Conservation (phyloP, 2,797 vertebrate species). For the Propithecus perrieri region DNA sequence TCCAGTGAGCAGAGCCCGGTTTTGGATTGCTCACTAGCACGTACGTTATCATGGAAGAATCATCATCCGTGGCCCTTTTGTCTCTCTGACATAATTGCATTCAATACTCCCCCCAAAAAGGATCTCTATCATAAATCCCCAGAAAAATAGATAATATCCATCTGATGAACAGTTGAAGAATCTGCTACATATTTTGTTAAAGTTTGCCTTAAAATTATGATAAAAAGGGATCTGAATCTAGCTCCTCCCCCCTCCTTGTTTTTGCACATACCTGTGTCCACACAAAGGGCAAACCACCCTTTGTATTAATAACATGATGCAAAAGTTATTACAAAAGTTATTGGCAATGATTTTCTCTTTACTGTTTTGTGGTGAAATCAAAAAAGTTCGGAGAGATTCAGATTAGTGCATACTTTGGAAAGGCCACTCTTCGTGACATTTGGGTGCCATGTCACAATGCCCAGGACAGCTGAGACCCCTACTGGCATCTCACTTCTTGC, state of each 20-base stretch:
- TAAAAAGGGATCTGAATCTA: not conserved
- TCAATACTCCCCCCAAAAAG: not conserved
- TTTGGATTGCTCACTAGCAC: not conserved
- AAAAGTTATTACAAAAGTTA: not conserved
- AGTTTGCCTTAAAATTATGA: not conserved
- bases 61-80: not conserved
- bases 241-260: not conserved
- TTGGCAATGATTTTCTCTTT: not conserved
- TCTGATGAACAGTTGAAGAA: not conserved
- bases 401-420: not conserved
- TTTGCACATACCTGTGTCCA: not conserved
- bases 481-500: not conserved
- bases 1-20: not conserved
- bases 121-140: not conserved
- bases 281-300: not conserved
- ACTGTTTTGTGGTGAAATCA: not conserved
- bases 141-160: not conserved
- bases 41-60: not conserved
- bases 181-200: not conserved
- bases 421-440: not conserved
- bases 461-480: slow-evolving; percentile 7
- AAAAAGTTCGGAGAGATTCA: not conserved
- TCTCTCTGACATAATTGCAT: not conserved
- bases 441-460: slow-evolving; percentile 44
- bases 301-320: not conserved